Percentiles rank a stretch among this genome's conserved stretches.
Evolutionary conservation across 2,113 vertebrate species (phyloP).

Genomic region (Sylvilagus bachmani): DNA sequence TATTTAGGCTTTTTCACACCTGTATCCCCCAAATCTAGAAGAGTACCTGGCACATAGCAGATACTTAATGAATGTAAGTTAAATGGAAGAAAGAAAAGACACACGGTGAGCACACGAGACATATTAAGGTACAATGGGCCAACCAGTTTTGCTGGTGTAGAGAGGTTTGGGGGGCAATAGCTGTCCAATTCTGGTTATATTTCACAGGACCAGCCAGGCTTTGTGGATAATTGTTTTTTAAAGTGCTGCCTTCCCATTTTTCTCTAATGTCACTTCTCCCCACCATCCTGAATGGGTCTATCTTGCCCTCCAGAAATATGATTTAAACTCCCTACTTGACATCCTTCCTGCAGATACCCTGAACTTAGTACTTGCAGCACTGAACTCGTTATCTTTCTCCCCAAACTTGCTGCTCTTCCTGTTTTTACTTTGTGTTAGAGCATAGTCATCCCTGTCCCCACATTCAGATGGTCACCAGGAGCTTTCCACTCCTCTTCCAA

Average conservation of each 20-base stretch:
- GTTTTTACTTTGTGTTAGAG: constrained; percentile 34
- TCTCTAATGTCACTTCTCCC: neutral
- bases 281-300: neutral
- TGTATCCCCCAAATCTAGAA: neutral
- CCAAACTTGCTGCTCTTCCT: constrained; percentile 62
- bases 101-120: fast-evolving
- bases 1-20: neutral
- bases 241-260: neutral
- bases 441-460: constrained; percentile 1
- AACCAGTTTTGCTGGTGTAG: neutral
- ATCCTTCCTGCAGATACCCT: constrained; percentile 54
- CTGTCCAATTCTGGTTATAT: neutral
- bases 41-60: neutral
- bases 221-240: neutral
- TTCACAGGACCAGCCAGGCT: neutral
- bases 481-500: neutral
- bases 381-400: constrained; percentile 57
- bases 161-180: neutral
- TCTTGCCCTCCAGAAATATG: constrained; percentile 30
- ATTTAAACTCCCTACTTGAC: constrained; percentile 9
- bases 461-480: neutral
- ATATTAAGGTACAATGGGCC: neutral
- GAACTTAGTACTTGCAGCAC: constrained; percentile 66
- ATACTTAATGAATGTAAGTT: neutral
- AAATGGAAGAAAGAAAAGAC: neutral